Conservation (phyloP, 2,113 vertebrate species). For the Cygnus atratus region DNA sequence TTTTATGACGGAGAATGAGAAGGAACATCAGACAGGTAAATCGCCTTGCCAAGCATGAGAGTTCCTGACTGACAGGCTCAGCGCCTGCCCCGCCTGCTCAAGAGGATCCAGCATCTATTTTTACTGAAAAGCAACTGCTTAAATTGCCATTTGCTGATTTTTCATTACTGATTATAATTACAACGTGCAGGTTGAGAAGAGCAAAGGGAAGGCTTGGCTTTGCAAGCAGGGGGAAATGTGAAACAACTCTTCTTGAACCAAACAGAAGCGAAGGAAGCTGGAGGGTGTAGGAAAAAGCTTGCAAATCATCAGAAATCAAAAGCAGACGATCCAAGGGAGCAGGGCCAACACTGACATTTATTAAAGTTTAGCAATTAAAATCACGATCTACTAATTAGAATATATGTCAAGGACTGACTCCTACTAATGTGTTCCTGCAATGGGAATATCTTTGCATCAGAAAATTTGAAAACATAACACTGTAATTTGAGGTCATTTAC, state of each 20-base stretch:
- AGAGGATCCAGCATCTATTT: constrained; percentile 1
- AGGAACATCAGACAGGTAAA: constrained; percentile 58
- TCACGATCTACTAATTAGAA: neutral
- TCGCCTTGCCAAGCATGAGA: neutral
- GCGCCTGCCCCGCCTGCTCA: neutral
- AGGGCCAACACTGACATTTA: neutral
- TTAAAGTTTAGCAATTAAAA: neutral
- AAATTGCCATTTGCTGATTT: constrained; percentile 33
- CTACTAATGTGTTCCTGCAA: neutral
- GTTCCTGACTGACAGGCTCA: constrained; percentile 36
- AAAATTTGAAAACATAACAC: neutral
- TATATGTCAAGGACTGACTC: neutral
- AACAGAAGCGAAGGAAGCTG: neutral
- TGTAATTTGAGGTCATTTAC: constrained; percentile 10
- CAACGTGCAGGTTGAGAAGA: neutral
- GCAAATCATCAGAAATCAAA: neutral
- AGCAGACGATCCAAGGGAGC: neutral
- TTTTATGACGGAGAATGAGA: constrained; percentile 44
- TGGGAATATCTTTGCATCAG: neutral
- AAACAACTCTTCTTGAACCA: neutral
- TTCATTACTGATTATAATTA: constrained; percentile 39
- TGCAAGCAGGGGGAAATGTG: neutral
- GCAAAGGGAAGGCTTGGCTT: constrained; percentile 3
- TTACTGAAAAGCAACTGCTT: constrained; percentile 12
- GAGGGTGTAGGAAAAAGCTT: neutral